These are phyloP conservation scores for Barbus barbus DNA, from an alignment of 2,113 vertebrate genomes.

Conservation along the genomic window DNA sequence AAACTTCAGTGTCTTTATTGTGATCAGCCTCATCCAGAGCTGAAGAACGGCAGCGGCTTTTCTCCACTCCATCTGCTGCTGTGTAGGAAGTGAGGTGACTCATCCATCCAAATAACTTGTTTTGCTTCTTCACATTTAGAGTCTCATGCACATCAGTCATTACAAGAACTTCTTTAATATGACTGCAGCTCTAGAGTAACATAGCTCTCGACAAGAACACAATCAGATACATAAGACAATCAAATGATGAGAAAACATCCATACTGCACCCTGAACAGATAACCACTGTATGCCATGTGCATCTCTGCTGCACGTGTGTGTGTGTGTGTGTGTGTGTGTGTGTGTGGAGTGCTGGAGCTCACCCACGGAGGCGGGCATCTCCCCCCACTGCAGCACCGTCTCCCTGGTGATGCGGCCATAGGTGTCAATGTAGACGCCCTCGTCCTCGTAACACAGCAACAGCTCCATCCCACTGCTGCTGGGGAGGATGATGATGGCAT, in stretches of 20 bases:
- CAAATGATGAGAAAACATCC: background rate
- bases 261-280: background rate
- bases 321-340: too few relatives aligned
- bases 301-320: too few relatives aligned
- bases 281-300: background rate
- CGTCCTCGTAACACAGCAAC: constrained; percentile 91
- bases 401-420: constrained; percentile 95
- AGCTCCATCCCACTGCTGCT: constrained; percentile 90
- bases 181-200: background rate
- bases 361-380: constrained; percentile 94
- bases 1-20: background rate
- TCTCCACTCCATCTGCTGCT: background rate
- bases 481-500: constrained; percentile 94
- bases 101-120: background rate
- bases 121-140: background rate
- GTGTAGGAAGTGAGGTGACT: background rate
- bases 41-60: background rate
- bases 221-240: background rate
- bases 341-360: constrained; percentile 51
- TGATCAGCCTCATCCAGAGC: too few relatives aligned
- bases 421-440: constrained; percentile 90
- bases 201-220: background rate
- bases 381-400: constrained; percentile 92
- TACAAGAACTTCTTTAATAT: background rate
- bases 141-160: background rate